phyloP scores from a whole-genome alignment of 2,888 invertebrate species.

The Minunthozetes semirufus region DNA sequence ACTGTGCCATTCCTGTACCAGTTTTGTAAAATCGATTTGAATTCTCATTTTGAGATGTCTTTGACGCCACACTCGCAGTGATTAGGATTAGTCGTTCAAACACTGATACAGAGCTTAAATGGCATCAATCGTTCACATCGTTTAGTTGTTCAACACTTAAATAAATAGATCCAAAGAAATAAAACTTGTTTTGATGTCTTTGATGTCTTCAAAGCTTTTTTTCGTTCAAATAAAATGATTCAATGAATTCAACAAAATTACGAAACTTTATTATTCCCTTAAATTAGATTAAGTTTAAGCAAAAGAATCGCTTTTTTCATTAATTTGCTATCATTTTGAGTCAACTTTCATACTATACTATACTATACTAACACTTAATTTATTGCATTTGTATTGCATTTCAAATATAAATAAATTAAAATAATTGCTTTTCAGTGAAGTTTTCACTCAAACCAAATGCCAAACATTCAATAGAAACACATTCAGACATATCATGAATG shows the following conservation, averaged over 20 bases:
- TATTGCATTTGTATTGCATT: not conserved
- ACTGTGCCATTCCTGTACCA: not conserved
- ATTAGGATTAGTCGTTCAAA: constrained; percentile 5
- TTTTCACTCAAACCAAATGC: not conserved
- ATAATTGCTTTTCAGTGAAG: too few relatives aligned
- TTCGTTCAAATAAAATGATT: not conserved
- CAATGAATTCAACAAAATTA: not conserved
- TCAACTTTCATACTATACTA: too few relatives aligned
- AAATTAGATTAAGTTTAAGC: not conserved
- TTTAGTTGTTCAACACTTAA: constrained; percentile 8
- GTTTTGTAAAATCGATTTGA: not conserved
- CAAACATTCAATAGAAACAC: not conserved
- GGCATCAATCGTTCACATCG: not conserved
- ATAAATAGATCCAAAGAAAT: constrained; percentile 6
- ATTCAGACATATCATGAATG: not conserved
- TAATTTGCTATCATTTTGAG: not conserved
- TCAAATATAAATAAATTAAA: not conserved
- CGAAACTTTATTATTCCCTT: not conserved
- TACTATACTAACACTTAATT: too few relatives aligned
- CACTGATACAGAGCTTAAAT: not conserved
- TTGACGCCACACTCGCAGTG: not conserved
- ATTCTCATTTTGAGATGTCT: constrained; percentile 9
- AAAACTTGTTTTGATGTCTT: not conserved
- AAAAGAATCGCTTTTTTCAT: not conserved
- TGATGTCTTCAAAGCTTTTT: not conserved